These are phyloP conservation scores for Riparia riparia DNA, from an alignment of 2,113 vertebrate genomes.

Conservation along the genomic window DNA sequence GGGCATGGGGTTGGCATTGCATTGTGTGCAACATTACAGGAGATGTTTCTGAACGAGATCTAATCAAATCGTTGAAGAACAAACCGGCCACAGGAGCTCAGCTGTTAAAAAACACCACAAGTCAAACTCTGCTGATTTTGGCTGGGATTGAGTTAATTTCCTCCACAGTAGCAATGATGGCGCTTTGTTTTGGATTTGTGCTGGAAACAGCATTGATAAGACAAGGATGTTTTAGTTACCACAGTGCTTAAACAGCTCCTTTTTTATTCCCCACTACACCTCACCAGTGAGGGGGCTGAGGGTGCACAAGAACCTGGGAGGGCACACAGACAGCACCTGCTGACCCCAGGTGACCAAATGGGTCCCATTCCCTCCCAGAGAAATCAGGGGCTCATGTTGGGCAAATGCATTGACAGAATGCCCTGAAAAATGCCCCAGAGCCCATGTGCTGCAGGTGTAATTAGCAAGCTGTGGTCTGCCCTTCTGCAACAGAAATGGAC, in stretches of 20 bases:
- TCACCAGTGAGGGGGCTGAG: neutral
- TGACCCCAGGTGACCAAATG: accelerated
- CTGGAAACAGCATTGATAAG: neutral
- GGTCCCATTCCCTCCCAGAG: neutral
- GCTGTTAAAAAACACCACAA: neutral
- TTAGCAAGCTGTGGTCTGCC: neutral
- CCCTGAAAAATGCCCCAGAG: neutral
- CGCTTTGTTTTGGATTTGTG: neutral
- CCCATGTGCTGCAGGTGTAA: accelerated
- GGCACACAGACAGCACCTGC: neutral
- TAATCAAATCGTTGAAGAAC: neutral
- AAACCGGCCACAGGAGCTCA: neutral
- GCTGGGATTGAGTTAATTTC: neutral
- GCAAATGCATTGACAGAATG: neutral
- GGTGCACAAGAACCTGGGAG: neutral
- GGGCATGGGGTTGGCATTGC: neutral
- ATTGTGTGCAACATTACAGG: neutral
- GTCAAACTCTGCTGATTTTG: neutral
- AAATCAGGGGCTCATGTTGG: neutral
- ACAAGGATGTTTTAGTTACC: neutral
- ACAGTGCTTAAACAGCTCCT: neutral
- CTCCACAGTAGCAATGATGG: neutral
- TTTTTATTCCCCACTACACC: neutral
- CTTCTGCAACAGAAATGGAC: neutral
- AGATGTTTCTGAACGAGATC: accelerated